Evolutionary conservation across 2,888 invertebrate species (phyloP).

Genomic region (Agrochola lota): DNA sequence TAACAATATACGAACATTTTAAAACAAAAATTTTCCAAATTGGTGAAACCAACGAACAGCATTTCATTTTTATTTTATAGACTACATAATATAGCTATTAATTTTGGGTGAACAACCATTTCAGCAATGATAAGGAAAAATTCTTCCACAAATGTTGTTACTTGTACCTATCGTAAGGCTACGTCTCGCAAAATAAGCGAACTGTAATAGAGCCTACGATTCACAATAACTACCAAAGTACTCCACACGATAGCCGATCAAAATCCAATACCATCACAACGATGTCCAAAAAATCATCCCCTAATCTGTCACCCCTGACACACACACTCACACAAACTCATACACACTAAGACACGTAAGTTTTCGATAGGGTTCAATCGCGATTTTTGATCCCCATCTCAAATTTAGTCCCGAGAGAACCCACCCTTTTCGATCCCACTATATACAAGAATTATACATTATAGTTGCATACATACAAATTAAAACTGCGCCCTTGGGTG

Average conservation of each 20-base stretch:
- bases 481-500: slow-evolving; percentile 78
- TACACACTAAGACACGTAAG: slow-evolving; percentile 61
- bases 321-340: slow-evolving; percentile 62
- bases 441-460: slow-evolving; percentile 79
- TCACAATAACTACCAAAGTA: slow-evolving; percentile 3
- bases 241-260: slow-evolving; percentile 51
- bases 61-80: too few relatives aligned
- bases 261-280: slow-evolving; percentile 59
- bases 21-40: too few relatives aligned
- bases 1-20: too few relatives aligned
- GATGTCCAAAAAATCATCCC: slow-evolving; percentile 68
- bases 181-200: background rate
- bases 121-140: background rate
- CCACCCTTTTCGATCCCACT: slow-evolving; percentile 79
- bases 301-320: slow-evolving; percentile 69
- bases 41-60: too few relatives aligned
- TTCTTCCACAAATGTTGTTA: background rate
- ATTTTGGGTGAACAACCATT: background rate
- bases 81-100: too few relatives aligned
- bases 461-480: slow-evolving; percentile 81
- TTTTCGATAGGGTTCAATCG: slow-evolving; percentile 69
- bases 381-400: slow-evolving; percentile 86
- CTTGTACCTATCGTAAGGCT: background rate
- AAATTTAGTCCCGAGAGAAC: slow-evolving; percentile 82
- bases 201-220: background rate